Evolutionary conservation across 2,888 invertebrate genomes (phyloP).

Genomic region (Athalia rosae): DNA sequence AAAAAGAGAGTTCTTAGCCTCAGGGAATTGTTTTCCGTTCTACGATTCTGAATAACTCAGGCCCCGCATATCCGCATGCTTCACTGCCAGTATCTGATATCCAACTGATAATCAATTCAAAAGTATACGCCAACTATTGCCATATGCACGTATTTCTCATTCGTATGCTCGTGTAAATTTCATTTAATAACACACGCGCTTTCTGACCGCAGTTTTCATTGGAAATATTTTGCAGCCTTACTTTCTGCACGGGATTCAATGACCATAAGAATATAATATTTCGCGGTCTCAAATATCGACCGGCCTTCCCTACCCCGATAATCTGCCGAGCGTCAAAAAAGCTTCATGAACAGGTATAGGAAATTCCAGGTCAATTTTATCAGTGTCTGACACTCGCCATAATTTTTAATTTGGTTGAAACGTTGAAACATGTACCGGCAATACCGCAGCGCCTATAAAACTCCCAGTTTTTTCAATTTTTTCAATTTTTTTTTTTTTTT

Average conservation of each 20-base stretch:
- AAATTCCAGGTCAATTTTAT: too few species aligned
- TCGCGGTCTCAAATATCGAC: too few species aligned
- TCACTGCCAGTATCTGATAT: not conserved
- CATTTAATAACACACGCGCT: not conserved
- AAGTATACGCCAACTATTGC: not conserved
- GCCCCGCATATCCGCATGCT: not conserved
- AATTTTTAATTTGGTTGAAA: too few species aligned
- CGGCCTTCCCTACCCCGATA: too few species aligned
- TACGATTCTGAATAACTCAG: slow-evolving; percentile 26
- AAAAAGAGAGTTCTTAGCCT: not conserved
- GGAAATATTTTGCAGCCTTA: not conserved
- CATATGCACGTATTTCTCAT: not conserved
- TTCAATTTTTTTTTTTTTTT: too few species aligned
- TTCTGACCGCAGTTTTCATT: not conserved
- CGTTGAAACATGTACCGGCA: too few species aligned
- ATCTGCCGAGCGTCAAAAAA: too few species aligned
- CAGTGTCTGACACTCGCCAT: too few species aligned
- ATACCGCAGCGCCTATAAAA: too few species aligned
- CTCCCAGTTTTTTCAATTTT: too few species aligned
- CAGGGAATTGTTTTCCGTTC: not conserved
- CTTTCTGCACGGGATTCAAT: not conserved
- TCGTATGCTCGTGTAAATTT: slow-evolving; percentile 9
- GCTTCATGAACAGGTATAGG: too few species aligned
- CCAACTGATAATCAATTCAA: slow-evolving; percentile 35
- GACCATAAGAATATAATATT: too few species aligned